Base-by-base conservation (phyloP, 2,888 invertebrate genomes). In the Acheta domesticus region DNA sequence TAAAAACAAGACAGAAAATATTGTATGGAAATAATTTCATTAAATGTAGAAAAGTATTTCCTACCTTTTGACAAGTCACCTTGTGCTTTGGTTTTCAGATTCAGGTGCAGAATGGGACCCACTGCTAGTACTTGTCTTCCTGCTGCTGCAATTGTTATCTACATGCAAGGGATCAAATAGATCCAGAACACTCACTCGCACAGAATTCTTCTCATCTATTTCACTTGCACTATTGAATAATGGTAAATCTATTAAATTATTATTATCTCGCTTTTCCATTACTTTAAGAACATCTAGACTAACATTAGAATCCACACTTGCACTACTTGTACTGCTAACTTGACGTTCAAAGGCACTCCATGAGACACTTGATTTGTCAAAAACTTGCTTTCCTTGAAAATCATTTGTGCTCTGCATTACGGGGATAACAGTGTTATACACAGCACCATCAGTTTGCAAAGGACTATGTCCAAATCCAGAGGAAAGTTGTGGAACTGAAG, bases 141-240 rank as follows among this genome's bases (percentile, higher is more conserved):
- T 11, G 62, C 75, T 50, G 76, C 78, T 21, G 75, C 62, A 62
- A 62, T 62, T 62, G 36, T 36, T 36, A 62, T 62, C 88, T 77
- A 88, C 90, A 84, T 94, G 89, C 86, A 96, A 89, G 77, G 96
- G 96, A 90, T 96, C 96, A 87, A 96, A 96, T 82, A 94, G 94
- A 86, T 96, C 95, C 84, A 96, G 88, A 84, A 96, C 93, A 88
- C 94, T 94, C 79, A 89, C 90, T 82, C 90, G 84, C 83, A 79
- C 84, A 83, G 79, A 78, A 49, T 76, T 75, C 74, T 49, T 77
- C 21, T 77, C 62, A 12, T 62, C 75, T 49, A 80, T 49, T 77
- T 62, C 79, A 49, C 49, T 78, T 76, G 81, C 82, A 75, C 78
- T 80, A 83, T 87, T 87, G 77, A 86, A 87, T 78, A 87, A 86